phyloP scores from a whole-genome alignment of 2,797 vertebrate genomes.

The Psittacula derbiana region DNA sequence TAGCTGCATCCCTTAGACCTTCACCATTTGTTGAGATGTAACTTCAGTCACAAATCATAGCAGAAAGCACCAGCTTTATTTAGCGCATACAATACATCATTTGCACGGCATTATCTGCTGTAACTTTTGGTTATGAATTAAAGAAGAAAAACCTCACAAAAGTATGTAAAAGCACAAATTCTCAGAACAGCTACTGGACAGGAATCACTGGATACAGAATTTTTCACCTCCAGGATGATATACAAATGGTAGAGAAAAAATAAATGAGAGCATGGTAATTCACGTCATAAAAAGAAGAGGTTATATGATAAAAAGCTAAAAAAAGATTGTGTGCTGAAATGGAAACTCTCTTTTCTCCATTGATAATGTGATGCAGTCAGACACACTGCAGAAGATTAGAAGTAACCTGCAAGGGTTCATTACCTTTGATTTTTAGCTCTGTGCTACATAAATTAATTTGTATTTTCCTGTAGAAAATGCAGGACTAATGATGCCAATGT shows the following conservation, averaged over 20 bases:
- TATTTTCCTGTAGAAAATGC: slow-evolving; percentile 48
- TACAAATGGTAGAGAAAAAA: slow-evolving; percentile 24
- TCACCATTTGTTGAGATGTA: neutral
- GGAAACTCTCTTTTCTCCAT: neutral
- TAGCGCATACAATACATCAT: neutral
- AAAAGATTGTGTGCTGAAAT: neutral
- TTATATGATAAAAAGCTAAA: neutral
- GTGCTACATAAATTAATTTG: slow-evolving; percentile 43
- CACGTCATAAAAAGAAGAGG: neutral
- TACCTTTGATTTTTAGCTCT: slow-evolving; percentile 27
- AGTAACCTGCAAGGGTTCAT: slow-evolving; percentile 6
- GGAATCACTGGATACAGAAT: neutral
- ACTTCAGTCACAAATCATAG: neutral
- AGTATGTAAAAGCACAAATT: neutral
- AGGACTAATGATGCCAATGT: slow-evolving; percentile 4
- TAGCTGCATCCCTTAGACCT: neutral
- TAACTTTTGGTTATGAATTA: neutral
- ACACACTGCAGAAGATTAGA: neutral
- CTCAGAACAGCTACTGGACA: neutral
- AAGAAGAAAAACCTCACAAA: neutral
- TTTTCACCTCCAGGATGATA: neutral
- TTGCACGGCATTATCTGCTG: neutral
- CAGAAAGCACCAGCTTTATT: neutral
- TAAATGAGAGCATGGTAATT: neutral
- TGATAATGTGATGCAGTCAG: neutral